A percentile compares a stretch with the other conserved stretches of the same genome.
These are phyloP conservation scores for Belgica antarctica DNA, from an alignment of 2,888 invertebrate species.

Conservation along the genomic window DNA sequence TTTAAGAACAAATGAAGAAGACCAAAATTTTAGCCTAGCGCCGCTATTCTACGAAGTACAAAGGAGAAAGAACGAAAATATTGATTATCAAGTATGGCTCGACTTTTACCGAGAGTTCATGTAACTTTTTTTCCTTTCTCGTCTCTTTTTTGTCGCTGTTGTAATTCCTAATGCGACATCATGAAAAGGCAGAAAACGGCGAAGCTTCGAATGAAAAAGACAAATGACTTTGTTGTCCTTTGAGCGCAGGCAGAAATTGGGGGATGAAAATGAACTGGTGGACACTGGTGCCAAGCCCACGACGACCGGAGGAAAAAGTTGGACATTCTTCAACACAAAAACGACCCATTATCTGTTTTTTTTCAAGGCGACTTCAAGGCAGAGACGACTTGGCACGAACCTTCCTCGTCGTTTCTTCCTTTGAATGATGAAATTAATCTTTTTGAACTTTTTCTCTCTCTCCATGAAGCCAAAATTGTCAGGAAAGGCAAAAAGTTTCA, in stretches of 20 bases:
- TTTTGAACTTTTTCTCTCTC: slow-evolving; percentile 16
- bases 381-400: too few relatives aligned
- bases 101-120: slow-evolving; percentile 17
- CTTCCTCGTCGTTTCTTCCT: too few relatives aligned
- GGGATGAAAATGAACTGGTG: neutral
- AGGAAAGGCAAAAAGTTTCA: neutral
- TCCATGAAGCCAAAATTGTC: neutral
- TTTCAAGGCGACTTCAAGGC: neutral
- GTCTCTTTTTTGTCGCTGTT: neutral
- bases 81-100: slow-evolving; percentile 27
- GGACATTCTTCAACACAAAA: neutral
- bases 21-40: neutral
- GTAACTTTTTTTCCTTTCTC: too few relatives aligned
- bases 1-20: slow-evolving; percentile 5
- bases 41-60: neutral
- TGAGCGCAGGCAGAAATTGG: neutral
- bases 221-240: slow-evolving; percentile 27
- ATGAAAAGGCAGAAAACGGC: slow-evolving; percentile 22
- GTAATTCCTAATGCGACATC: slow-evolving; percentile 35
- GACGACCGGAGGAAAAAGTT: neutral
- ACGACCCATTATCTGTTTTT: neutral
- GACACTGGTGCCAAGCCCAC: neutral
- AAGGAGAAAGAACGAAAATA: slow-evolving; percentile 9
- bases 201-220: slow-evolving; percentile 22
- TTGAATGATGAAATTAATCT: slow-evolving; percentile 11